These are phyloP conservation scores for Lepilemur ruficaudatus DNA, from an alignment of 2,797 vertebrate genomes.

Conservation along the genomic window DNA sequence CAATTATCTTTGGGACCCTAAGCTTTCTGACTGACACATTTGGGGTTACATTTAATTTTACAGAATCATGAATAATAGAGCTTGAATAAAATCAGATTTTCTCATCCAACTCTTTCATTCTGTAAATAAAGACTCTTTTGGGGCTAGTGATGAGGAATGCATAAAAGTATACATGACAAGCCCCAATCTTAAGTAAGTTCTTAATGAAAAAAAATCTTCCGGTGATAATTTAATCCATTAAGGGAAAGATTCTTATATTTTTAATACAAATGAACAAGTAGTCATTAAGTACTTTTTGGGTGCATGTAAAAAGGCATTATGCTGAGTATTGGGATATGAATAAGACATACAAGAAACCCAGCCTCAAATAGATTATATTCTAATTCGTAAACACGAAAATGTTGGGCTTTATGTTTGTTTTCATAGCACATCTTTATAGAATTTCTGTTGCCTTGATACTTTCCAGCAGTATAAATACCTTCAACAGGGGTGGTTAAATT, in stretches of 20 bases:
- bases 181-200: neutral
- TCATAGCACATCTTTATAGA: neutral
- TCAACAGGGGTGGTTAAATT: neutral
- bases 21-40: neutral
- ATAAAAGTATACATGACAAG: neutral
- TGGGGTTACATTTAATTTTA: neutral
- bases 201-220: neutral
- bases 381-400: neutral
- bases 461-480: neutral
- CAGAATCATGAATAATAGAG: neutral
- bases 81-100: neutral
- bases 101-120: neutral
- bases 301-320: neutral
- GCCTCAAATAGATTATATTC: neutral
- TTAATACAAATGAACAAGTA: neutral
- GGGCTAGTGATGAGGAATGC: neutral
- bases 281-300: neutral
- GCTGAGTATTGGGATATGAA: neutral
- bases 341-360: neutral
- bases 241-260: neutral
- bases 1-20: neutral
- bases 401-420: neutral
- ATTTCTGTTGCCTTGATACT: neutral
- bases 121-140: neutral
- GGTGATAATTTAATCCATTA: neutral